Percentiles rank a stretch among this genome's conserved stretches.
These are phyloP conservation scores for Aleadryas rufinucha DNA, from an alignment of 2,113 vertebrate species.

Conservation along the genomic window DNA sequence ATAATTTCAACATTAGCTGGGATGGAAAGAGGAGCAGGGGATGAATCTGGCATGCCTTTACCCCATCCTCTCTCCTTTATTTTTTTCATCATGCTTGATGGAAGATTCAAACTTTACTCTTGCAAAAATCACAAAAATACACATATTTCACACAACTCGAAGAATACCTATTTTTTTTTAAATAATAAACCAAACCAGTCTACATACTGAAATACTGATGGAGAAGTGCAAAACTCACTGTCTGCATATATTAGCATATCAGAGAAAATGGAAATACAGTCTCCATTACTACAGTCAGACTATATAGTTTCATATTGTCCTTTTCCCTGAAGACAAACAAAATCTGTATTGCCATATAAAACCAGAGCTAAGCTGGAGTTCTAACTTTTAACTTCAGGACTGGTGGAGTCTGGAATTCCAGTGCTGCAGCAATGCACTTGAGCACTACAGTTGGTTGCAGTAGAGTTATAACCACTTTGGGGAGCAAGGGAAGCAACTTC, in stretches of 20 bases:
- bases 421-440: not conserved
- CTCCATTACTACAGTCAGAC: not conserved
- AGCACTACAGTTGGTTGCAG: not conserved
- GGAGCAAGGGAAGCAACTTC: not conserved
- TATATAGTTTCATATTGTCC: not conserved
- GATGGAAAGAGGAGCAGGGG: not conserved
- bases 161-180: not conserved
- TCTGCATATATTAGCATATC: fast-evolving
- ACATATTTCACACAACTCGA: not conserved
- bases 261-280: not conserved
- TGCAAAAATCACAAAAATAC: not conserved
- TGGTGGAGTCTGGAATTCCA: not conserved
- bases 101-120: not conserved
- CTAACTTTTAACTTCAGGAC: not conserved
- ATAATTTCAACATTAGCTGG: not conserved
- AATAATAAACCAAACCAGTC: not conserved
- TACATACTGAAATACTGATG: not conserved
- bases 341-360: not conserved
- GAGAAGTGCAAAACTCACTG: not conserved
- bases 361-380: not conserved
- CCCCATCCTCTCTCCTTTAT: not conserved
- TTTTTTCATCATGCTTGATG: not conserved
- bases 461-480: not conserved
- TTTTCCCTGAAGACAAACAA: not conserved
- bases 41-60: not conserved